Percentiles rank a stretch among this genome's conserved stretches.
phyloP scores from a whole-genome alignment of 2,888 invertebrate genomes.

The Nephrotoma guestfalica region DNA sequence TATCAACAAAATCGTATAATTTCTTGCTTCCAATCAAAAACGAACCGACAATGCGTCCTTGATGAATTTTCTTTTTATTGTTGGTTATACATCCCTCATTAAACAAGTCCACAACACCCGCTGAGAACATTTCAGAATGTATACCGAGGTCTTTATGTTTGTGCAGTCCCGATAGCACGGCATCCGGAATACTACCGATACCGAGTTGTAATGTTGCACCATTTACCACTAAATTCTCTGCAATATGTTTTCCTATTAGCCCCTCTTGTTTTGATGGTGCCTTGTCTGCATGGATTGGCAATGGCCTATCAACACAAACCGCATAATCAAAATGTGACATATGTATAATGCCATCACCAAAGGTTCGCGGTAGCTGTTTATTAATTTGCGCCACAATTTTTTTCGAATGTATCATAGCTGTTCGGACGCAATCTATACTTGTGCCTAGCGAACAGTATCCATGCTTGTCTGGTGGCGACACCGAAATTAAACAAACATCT shows the following conservation, averaged over 20 bases:
- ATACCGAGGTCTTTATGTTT: slow-evolving; percentile 87
- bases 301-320: slow-evolving; percentile 47
- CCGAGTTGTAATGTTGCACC: slow-evolving; percentile 87
- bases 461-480: slow-evolving; percentile 78
- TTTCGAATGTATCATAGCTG: slow-evolving; percentile 66
- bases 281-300: slow-evolving; percentile 58
- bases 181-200: slow-evolving; percentile 92
- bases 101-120: slow-evolving; percentile 81
- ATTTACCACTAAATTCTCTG: slow-evolving; percentile 78
- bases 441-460: slow-evolving; percentile 90
- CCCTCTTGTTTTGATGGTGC: slow-evolving; percentile 40
- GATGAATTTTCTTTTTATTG: slow-evolving; percentile 63
- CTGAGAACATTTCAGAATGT: slow-evolving; percentile 96
- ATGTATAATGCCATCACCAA: slow-evolving; percentile 86
- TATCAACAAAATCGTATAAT: slow-evolving; percentile 83
- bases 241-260: slow-evolving; percentile 75
- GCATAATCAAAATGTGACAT: slow-evolving; percentile 83
- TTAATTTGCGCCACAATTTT: slow-evolving; percentile 75
- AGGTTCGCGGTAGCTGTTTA: slow-evolving; percentile 80
- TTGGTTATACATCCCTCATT: slow-evolving; percentile 80
- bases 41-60: slow-evolving; percentile 81
- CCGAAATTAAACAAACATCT: slow-evolving; percentile 57
- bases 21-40: slow-evolving; percentile 81
- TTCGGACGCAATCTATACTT: slow-evolving; percentile 80
- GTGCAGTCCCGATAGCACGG: slow-evolving; percentile 62